phyloP scores from a whole-genome alignment of 2,888 invertebrate species.

The Dryadula phaetusa region DNA sequence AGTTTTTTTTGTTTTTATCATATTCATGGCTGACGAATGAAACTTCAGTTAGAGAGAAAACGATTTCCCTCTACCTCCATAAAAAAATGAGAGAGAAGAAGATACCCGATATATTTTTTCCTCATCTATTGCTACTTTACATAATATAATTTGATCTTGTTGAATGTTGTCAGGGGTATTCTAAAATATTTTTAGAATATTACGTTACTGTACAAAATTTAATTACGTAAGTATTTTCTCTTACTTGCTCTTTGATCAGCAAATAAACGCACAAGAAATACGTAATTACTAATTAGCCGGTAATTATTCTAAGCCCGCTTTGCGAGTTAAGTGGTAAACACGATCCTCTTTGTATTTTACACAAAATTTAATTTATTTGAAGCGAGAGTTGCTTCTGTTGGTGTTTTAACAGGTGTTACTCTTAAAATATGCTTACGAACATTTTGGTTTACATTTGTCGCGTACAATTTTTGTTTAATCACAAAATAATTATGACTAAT shows the following conservation, averaged over 20 bases:
- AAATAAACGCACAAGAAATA: conserved; percentile 20
- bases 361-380: conserved; percentile 16
- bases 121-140: too few relatives aligned
- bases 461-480: background rate
- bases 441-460: background rate
- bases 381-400: background rate
- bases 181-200: background rate
- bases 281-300: conserved; percentile 22
- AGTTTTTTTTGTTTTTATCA: too few relatives aligned
- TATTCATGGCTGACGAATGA: too few relatives aligned
- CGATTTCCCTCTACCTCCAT: too few relatives aligned
- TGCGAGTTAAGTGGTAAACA: conserved; percentile 23
- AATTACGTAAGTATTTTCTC: conserved; percentile 21
- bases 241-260: conserved; percentile 14
- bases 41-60: too few relatives aligned
- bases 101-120: too few relatives aligned
- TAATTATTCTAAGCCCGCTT: conserved; percentile 29
- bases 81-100: too few relatives aligned
- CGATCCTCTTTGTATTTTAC: conserved; percentile 18
- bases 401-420: conserved; percentile 10
- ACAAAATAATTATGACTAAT: background rate
- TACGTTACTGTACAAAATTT: conserved; percentile 28
- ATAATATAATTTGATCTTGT: too few relatives aligned
- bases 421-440: background rate
- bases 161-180: too few relatives aligned